phyloP scores from a whole-genome alignment of 2,797 vertebrate genomes.

The Kryptopterus vitreolus region DNA sequence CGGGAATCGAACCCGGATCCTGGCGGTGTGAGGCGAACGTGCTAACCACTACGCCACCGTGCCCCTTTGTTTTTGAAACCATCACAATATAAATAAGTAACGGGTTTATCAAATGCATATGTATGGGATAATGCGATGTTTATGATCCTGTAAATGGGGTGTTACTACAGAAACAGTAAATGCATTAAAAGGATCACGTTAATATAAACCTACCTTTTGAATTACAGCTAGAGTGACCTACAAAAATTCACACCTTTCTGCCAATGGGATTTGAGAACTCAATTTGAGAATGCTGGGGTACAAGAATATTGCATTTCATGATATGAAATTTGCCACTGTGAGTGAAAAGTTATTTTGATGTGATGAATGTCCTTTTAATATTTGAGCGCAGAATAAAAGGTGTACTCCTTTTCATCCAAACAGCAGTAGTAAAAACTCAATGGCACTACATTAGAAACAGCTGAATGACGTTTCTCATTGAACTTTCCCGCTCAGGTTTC shows the following conservation, averaged over 20 bases:
- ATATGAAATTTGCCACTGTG: too few species aligned
- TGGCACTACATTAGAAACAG: constrained; percentile 4
- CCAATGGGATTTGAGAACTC: neutral
- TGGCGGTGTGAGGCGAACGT: too few species aligned
- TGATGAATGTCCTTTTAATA: too few species aligned
- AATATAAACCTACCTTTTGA: neutral
- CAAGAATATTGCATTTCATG: neutral
- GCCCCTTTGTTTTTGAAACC: neutral
- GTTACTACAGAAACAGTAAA: neutral
- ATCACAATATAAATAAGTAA: neutral
- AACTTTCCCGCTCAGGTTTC: constrained; percentile 8
- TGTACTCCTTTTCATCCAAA: too few species aligned
- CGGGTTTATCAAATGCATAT: neutral
- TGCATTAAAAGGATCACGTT: neutral
- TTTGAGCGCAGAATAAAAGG: too few species aligned
- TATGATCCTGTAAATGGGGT: neutral
- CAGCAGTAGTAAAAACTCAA: constrained; percentile 8
- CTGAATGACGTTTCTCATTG: neutral
- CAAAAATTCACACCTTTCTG: neutral
- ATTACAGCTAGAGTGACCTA: neutral
- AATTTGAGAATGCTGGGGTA: neutral
- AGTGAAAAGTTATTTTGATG: too few species aligned
- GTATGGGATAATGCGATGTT: neutral
- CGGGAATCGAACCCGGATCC: too few species aligned
- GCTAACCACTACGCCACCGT: neutral